Evolutionary conservation across 2,113 vertebrate species (phyloP), one percentile per base, ranked within the genome.

Genomic region (Speoplatyrhinus poulsoni): DNA sequence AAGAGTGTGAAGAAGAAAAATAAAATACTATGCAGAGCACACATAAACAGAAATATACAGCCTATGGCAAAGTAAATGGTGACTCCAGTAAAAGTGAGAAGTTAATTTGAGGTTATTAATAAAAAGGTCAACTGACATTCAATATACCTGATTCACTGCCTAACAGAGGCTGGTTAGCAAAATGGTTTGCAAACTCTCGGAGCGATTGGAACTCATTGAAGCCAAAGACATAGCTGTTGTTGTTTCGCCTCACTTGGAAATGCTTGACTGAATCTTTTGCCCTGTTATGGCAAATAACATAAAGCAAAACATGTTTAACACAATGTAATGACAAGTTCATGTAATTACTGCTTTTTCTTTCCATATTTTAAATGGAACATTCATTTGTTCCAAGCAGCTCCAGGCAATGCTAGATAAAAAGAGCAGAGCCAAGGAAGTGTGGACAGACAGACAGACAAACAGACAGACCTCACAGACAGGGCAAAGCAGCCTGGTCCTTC

Each of bases 241-340:
- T 92, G 54, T 81, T 93, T 3, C 93, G 82, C 17, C 89, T 93
- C 66, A 99, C 83, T 0, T 98, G 95, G 66, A 99, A 99, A 76
- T 99, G 97, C 75, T 97, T 99, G 57, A 99, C 98, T 1, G 98
- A 99, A 61, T 98, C 95, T 88, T 95, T 98, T 13, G 96, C 96
- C 87, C 98, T 99, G 75, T 69, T 26, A 88, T 73, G 11, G 17
- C 12, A 59, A 11, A 81, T 57, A 68, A 76, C n/a, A 69, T 13
- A 63, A 53, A 60, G 49, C 46, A 33, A 69, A 13, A 73, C 16
- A 17, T 17, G 19, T 11, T 58, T 26, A 61, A 26, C 61, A 62
- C 66, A 16, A 54, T 7, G 48, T 61, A 62, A 47, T 17, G 50
- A 61, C 75, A 68, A 46, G 33, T 46, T 19, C 15, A 41, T 6